Evolutionary conservation across 2,888 invertebrate species (phyloP), one percentile per base, ranked within the genome.

Genomic region (Fragum sueziense): DNA sequence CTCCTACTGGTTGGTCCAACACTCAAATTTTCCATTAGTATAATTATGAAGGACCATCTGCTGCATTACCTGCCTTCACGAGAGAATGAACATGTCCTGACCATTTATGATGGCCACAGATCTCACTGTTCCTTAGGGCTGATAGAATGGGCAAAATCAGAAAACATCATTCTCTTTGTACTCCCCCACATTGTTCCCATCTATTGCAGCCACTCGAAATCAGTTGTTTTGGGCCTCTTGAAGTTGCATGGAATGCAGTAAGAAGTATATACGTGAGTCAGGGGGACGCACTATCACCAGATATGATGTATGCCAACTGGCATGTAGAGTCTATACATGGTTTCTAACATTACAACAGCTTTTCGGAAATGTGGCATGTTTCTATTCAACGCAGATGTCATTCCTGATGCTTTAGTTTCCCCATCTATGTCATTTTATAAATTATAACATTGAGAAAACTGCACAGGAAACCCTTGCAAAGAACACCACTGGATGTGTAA

Each of bases 1-100:
- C 61, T 17, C 33, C 62, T 11, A 57, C 70, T 34, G 76, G 75
- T 65, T 80, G 78, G 73, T 80, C 73, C 2, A 80, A 80, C 59
- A 62, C 72, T 14, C 37, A 78, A 14, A 65, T 78, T 25, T 80
- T 83, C 33, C 2, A 4, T 1, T 14, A 57, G 4, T 79, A 84
- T 25, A 59, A n/a, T n/a, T n/a, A 59, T 76, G 20, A 22, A 84
- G 22, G 31, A 70, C 6, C 79, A 81, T 41, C 47, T 79, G 0
- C 7, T 70, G 1, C 77, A 72, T 27, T 80, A 75, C 65, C 29
- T 75, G 25, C 70, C 70, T n/a, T 14, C 22, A 2, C 33, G 74
- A n/a, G 25, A 31, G 37, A 79, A 22, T 71, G 78, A 54, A 25
- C 54, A n/a, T 22, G 54, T 54, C 22, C 20, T 54, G n/a, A 25